Evolutionary conservation across 2,888 invertebrate species (phyloP).

Genomic region (Strigamia maritima): DNA sequence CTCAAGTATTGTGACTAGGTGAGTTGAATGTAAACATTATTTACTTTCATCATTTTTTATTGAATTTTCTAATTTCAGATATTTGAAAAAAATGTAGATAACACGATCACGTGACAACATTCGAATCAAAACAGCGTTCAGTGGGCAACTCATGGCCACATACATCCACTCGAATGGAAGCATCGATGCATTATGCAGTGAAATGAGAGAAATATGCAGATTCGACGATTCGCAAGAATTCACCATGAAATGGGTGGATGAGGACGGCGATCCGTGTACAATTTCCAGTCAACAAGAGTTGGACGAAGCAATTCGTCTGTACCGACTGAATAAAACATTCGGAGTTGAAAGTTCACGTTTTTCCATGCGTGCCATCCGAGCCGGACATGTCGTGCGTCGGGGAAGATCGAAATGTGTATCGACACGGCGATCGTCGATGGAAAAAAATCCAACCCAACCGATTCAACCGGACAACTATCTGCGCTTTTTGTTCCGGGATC

Average conservation of each 20-base stretch:
- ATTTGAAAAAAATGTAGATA: conserved; percentile 62
- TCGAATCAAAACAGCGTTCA: conserved; percentile 85
- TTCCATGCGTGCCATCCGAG: conserved; percentile 93
- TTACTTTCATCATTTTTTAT: no score
- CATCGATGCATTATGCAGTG: conserved; percentile 81
- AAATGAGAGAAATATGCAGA: conserved; percentile 91
- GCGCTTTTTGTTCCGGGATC: conserved; percentile 97
- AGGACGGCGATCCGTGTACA: conserved; percentile 97
- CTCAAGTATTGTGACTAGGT: no score
- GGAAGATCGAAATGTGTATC: conserved; percentile 97
- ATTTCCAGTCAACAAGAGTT: conserved; percentile 94
- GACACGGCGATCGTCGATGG: conserved; percentile 97
- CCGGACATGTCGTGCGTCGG: conserved; percentile 98
- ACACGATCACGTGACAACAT: conserved; percentile 67
- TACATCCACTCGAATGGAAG: conserved; percentile 84
- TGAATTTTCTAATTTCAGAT: no score
- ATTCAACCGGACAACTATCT: conserved; percentile 96
- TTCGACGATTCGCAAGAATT: conserved; percentile 82
- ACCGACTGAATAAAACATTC: conserved; percentile 94
- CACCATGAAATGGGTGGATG: conserved; percentile 99
- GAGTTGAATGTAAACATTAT: no score
- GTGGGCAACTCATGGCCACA: conserved; percentile 79
- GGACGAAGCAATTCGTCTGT: conserved; percentile 91
- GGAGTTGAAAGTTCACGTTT: conserved; percentile 95
- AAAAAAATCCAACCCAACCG: conserved; percentile 97